Evolutionary conservation across 2,113 vertebrate species (phyloP), one percentile per base, ranked within the genome.

Genomic region (Spheniscus mendiculus): DNA sequence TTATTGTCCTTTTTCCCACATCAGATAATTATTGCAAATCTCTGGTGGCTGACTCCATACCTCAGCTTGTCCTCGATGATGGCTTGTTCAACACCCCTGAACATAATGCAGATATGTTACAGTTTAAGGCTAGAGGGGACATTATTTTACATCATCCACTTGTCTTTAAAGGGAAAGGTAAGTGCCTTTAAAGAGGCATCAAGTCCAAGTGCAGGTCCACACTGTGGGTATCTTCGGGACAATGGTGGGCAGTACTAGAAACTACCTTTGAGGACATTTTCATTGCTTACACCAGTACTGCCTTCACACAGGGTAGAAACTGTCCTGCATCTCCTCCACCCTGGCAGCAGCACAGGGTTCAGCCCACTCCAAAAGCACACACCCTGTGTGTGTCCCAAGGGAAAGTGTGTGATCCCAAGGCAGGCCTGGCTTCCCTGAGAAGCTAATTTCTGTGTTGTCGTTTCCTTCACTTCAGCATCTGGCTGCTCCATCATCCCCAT

Each of bases 161-260:
- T 47, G 9, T 65, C 52, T 69, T 55, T 30, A 47, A 80, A 77
- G 20, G 12, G 20, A 70, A 74, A 63, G 27, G 8, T 16, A 80
- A 59, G 2, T n/a, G 6, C 6, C 9, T 87, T 73, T 73, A 56
- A 78, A 52, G 53, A 53, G 7, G 5, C 4, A 6, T 20, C 20
- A 66, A 50, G 32, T 9, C 18, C n/a, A 83, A 71, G 4, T 62
- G 10, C 25, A 71, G 23, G 7, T 67, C 19, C 26, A 3, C 1
- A 2, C 3, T 19, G 5, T 58, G 23, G 6, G 2, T 58, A 7
- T 44, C 49, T 38, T n/a, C 9, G 4, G 61, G 30, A 7, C 10
- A 53, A 12, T 25, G 18, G 25, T 42, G 19, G 34, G 12, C 9
- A 62, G 16, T 15, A 47, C 9, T 25, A 65, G 70, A 83, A 83